A percentile compares a stretch with the other conserved stretches of the same genome.
Evolutionary conservation across 2,113 vertebrate genomes (phyloP).

Genomic region (Lagopus muta): DNA sequence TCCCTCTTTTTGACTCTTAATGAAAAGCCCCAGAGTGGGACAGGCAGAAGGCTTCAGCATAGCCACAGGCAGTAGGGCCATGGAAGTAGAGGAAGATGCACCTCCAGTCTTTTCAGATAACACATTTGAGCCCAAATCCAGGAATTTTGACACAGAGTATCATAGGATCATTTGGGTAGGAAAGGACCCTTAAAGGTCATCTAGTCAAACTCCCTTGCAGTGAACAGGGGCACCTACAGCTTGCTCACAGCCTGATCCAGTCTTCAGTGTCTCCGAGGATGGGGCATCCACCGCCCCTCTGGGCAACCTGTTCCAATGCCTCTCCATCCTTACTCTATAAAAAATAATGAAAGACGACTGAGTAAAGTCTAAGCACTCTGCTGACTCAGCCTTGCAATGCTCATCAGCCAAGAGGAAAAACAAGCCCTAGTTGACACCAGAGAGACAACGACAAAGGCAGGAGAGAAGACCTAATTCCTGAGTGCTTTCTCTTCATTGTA

Average conservation of each 20-base stretch:
- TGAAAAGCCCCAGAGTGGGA: background rate
- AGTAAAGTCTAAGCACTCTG: rapidly evolving
- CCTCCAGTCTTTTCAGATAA: background rate
- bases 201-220: too few relatives aligned
- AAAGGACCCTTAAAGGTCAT: too few relatives aligned
- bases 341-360: background rate
- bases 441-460: background rate
- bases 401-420: background rate
- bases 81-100: background rate
- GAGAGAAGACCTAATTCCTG: background rate
- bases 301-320: too few relatives aligned
- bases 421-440: background rate
- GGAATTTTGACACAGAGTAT: background rate
- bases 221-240: too few relatives aligned
- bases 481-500: background rate
- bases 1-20: constrained; percentile 22
- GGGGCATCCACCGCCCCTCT: too few relatives aligned
- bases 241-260: too few relatives aligned
- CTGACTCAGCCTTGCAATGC: background rate
- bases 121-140: rapidly evolving
- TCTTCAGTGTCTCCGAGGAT: too few relatives aligned
- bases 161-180: too few relatives aligned
- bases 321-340: too few relatives aligned
- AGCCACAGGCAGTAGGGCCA: background rate
- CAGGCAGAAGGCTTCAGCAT: background rate